phyloP scores from a whole-genome alignment of 2,797 vertebrate species.

The Aplochiton taeniatus region DNA sequence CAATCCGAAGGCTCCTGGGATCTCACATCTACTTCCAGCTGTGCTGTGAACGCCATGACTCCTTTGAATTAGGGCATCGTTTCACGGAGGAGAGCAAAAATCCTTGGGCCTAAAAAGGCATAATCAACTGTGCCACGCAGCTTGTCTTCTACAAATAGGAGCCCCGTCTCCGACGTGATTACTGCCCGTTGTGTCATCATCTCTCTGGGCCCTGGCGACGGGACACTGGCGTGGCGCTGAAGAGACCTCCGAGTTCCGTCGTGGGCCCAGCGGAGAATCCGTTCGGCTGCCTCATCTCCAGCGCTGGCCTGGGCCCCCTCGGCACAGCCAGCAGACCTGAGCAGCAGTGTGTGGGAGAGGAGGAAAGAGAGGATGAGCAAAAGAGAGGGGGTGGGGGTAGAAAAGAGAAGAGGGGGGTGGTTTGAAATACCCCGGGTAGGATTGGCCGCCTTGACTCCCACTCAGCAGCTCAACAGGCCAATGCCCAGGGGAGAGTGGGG shows the following conservation, averaged over 20 bases:
- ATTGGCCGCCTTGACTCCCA: neutral
- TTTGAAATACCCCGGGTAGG: neutral
- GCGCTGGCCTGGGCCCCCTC: constrained; percentile 3
- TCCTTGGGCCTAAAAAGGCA: constrained; percentile 45
- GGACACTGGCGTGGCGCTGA: constrained; percentile 4
- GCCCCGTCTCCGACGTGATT: constrained; percentile 41
- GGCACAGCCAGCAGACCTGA: neutral
- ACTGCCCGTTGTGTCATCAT: constrained; percentile 37
- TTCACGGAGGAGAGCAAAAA: constrained; percentile 10
- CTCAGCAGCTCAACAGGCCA: constrained; percentile 5
- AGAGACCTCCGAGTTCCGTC: constrained; percentile 7
- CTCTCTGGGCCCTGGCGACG: constrained; percentile 10
- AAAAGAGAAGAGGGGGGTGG: neutral
- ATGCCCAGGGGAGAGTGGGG: constrained; percentile 7
- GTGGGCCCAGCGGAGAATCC: neutral
- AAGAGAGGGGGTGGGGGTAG: neutral
- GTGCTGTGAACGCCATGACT: constrained; percentile 20
- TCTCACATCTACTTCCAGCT: constrained; percentile 19
- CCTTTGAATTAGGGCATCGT: constrained; percentile 24
- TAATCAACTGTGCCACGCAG: constrained; percentile 43
- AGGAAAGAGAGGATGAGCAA: neutral
- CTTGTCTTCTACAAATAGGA: constrained; percentile 49
- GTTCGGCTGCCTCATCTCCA: neutral
- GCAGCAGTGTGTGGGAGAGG: neutral
- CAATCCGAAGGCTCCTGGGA: neutral